Conservation (phyloP, 92 coral and sea anemone species). For the Palythoa grandiflora region DNA sequence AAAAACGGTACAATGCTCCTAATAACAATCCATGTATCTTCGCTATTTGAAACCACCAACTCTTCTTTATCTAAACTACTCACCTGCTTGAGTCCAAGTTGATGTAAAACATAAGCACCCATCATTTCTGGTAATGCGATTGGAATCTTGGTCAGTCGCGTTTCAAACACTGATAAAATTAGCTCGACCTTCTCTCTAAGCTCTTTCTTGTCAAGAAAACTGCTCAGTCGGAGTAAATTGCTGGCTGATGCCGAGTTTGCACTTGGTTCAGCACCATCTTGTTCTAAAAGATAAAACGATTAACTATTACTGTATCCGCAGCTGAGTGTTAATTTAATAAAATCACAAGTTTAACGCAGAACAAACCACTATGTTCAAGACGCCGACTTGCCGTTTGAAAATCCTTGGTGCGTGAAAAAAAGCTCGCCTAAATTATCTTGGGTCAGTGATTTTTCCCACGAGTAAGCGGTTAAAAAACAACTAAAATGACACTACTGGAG, state of each 20-base stretch:
- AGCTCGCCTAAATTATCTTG: no score
- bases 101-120: constrained; percentile 76
- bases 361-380: no score
- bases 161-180: constrained; percentile 81
- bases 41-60: no score
- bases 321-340: no score
- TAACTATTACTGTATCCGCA: not conserved
- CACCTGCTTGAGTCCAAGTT: constrained; percentile 84
- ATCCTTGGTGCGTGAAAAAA: no score
- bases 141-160: constrained; percentile 86
- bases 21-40: no score
- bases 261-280: constrained; percentile 99
- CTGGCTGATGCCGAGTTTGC: constrained; percentile 87
- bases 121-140: constrained; percentile 91
- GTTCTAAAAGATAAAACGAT: constrained; percentile 67
- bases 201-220: constrained; percentile 76
- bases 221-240: constrained; percentile 79
- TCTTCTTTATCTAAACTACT: constrained; percentile 3
- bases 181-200: constrained; percentile 79
- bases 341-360: no score
- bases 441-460: no score
- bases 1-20: no score
- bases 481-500: no score
- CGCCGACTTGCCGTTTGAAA: no score
- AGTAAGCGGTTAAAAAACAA: no score